These are phyloP conservation scores for Alethe diademata DNA, from an alignment of 2,113 vertebrate species.

Conservation along the genomic window DNA sequence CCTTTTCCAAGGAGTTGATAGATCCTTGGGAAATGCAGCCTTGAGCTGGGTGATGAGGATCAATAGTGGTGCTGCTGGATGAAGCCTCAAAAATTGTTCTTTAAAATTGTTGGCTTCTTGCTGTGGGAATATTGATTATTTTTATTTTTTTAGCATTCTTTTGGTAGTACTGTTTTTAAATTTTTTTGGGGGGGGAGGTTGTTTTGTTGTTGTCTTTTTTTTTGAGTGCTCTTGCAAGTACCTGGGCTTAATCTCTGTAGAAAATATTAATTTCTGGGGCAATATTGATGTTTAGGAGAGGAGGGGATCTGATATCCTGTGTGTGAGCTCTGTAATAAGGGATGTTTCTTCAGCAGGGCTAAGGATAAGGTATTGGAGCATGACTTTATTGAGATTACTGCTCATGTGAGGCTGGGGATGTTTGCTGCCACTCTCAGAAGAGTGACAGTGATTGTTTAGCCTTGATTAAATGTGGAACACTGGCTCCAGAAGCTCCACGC, in stretches of 20 bases:
- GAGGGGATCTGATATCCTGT: not conserved
- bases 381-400: not conserved
- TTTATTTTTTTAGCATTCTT: not conserved
- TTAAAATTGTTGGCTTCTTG: not conserved
- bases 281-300: not conserved
- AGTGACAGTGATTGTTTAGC: not conserved
- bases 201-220: not conserved
- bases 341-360: not conserved
- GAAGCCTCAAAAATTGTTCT: not conserved
- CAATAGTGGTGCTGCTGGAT: accelerated
- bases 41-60: not conserved
- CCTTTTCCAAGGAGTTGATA: not conserved
- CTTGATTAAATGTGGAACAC: not conserved
- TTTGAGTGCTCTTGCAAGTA: not conserved
- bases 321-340: not conserved
- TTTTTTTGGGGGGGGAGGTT: accelerated
- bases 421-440: not conserved
- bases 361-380: not conserved
- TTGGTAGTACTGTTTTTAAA: accelerated
- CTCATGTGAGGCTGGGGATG: not conserved
- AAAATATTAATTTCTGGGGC: not conserved
- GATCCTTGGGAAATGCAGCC: not conserved
- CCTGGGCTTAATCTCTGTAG: not conserved
- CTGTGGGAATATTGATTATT: no score
- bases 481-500: not conserved